Percentiles rank a stretch among this genome's conserved stretches.
phyloP scores from a whole-genome alignment of 2,888 invertebrate species.

The Rhorus exstirpatorius region DNA sequence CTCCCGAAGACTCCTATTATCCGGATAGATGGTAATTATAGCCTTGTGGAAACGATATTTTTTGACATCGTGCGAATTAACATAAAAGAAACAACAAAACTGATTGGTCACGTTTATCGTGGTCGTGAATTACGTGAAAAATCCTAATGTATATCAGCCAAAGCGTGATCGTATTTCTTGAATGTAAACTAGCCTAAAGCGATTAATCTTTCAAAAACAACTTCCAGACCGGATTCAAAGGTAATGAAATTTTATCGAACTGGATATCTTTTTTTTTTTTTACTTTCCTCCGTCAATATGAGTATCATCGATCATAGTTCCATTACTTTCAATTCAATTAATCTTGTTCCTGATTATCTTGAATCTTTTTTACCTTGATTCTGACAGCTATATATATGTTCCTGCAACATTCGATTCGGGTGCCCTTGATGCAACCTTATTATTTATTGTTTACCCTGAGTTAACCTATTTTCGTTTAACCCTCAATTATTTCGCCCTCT shows the following conservation, averaged over 20 bases:
- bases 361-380: not conserved
- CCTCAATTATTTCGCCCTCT: no score
- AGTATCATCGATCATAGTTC: slow-evolving; percentile 1
- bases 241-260: not conserved
- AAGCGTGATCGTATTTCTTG: not conserved
- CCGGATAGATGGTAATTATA: slow-evolving; percentile 1
- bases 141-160: not conserved
- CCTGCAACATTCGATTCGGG: slow-evolving; percentile 10
- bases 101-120: not conserved
- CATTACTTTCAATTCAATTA: slow-evolving; percentile 6
- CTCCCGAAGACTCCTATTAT: not conserved
- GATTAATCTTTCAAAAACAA: slow-evolving; percentile 16
- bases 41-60: slow-evolving; percentile 8
- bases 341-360: slow-evolving; percentile 17
- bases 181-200: not conserved
- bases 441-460: no score
- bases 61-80: slow-evolving; percentile 1
- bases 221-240: not conserved
- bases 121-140: not conserved
- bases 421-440: not conserved
- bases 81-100: not conserved
- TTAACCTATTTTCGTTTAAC: no score
- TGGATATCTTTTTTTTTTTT: not conserved
- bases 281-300: not conserved
- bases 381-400: slow-evolving; percentile 15